Evolutionary conservation across 2,113 vertebrate species (phyloP).

Genomic region (Cygnus buccinator): DNA sequence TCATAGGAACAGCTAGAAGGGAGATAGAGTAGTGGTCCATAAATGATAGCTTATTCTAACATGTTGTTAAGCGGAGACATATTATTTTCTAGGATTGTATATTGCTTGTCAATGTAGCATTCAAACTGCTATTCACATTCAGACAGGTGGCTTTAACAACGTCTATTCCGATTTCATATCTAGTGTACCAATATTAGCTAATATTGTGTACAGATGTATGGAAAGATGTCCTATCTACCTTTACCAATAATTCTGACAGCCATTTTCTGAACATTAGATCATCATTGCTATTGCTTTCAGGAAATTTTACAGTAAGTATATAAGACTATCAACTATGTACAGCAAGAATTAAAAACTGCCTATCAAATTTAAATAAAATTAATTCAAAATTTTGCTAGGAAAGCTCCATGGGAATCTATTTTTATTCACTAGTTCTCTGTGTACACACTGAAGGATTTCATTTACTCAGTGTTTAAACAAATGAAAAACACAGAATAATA

Average conservation of each 20-base stretch:
- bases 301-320: not conserved
- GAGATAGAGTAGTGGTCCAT: not conserved
- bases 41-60: not conserved
- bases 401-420: not conserved
- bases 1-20: not conserved
- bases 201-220: not conserved
- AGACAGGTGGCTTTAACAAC: not conserved
- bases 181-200: not conserved
- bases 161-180: not conserved
- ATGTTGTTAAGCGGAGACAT: not conserved
- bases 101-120: not conserved
- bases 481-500: conserved; percentile 1
- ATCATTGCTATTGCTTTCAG: not conserved
- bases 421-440: not conserved
- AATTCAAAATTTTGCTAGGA: not conserved
- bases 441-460: not conserved
- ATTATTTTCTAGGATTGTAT: not conserved
- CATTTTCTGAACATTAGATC: not conserved
- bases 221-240: not conserved
- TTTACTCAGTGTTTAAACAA: not conserved
- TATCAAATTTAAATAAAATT: not conserved
- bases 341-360: not conserved
- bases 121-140: not conserved
- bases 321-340: not conserved
- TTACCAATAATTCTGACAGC: not conserved